A percentile compares a stretch with the other conserved stretches of the same genome.
phyloP scores from a whole-genome alignment of 1,140 invertebrate genomes.

The Periplaneta americana region DNA sequence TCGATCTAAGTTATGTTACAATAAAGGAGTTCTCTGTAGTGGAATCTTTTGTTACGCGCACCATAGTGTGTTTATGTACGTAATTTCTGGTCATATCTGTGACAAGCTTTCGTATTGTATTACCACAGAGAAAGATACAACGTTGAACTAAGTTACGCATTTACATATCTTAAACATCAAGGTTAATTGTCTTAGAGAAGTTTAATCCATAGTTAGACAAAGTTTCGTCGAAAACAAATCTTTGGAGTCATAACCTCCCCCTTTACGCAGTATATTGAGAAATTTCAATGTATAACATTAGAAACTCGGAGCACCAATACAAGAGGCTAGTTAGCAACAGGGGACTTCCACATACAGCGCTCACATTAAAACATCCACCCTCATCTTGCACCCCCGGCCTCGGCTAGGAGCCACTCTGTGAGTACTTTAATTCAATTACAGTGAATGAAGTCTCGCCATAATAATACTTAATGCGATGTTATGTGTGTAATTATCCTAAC shows the following conservation, averaged over 20 bases:
- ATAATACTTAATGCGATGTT: slow-evolving; percentile 23
- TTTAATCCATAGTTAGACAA: background rate
- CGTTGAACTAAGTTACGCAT: too few species aligned
- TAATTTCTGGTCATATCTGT: too few species aligned
- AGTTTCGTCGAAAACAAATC: background rate
- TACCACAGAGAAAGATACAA: too few species aligned
- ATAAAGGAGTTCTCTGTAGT: too few species aligned
- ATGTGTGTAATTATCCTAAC: slow-evolving; percentile 27
- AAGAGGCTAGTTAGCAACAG: background rate
- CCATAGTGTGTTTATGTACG: too few species aligned
- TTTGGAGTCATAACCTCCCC: too few species aligned
- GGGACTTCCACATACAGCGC: background rate
- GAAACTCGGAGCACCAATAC: background rate
- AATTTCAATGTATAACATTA: background rate
- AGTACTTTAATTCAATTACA: slow-evolving; percentile 23
- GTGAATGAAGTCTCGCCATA: slow-evolving; percentile 17
- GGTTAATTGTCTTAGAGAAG: background rate
- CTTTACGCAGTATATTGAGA: background rate
- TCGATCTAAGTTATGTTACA: too few species aligned
- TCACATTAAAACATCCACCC: background rate
- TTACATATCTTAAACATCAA: too few species aligned
- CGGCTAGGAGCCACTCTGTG: background rate
- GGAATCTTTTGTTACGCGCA: too few species aligned
- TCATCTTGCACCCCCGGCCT: background rate
- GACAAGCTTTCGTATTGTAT: too few species aligned